These are phyloP conservation scores for Platycheirus rosarum DNA, from an alignment of 2,888 invertebrate species.

Conservation along the genomic window DNA sequence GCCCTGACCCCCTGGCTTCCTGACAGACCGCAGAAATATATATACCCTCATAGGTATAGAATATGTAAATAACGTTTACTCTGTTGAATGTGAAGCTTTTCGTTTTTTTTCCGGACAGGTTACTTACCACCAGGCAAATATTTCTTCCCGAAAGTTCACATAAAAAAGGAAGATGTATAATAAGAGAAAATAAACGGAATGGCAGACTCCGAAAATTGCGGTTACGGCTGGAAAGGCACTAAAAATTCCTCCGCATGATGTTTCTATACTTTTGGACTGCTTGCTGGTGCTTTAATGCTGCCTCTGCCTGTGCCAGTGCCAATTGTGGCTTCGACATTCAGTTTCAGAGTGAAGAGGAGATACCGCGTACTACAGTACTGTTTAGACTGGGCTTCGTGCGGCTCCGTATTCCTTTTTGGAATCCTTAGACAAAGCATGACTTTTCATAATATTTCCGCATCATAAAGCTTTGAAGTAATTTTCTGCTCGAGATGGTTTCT, in stretches of 20 bases:
- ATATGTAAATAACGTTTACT: conserved; percentile 72
- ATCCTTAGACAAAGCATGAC: conserved; percentile 74
- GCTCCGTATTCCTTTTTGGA: conserved; percentile 43
- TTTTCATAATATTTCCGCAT: conserved; percentile 76
- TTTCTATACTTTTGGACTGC: neutral
- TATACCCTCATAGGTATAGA: conserved; percentile 44
- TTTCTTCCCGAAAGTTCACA: conserved; percentile 42
- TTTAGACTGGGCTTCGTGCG: conserved; percentile 16
- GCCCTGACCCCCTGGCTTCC: neutral
- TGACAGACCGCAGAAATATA: conserved; percentile 22
- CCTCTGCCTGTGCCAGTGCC: conserved; percentile 8
- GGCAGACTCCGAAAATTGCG: conserved; percentile 65
- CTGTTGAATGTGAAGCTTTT: conserved; percentile 69
- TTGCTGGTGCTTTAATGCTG: neutral
- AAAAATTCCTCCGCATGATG: conserved; percentile 63
- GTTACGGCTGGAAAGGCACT: conserved; percentile 71
- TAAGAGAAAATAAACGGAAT: conserved; percentile 50
- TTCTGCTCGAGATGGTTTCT: conserved; percentile 75
- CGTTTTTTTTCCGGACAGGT: conserved; percentile 65
- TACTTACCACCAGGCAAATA: conserved; percentile 63
- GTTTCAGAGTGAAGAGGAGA: conserved; percentile 24
- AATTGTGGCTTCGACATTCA: conserved; percentile 46
- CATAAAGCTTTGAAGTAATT: conserved; percentile 76
- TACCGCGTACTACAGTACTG: conserved; percentile 12
- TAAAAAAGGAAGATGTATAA: conserved; percentile 38